phyloP scores from a whole-genome alignment of 2,888 invertebrate genomes.

The Callinectes sapidus region DNA sequence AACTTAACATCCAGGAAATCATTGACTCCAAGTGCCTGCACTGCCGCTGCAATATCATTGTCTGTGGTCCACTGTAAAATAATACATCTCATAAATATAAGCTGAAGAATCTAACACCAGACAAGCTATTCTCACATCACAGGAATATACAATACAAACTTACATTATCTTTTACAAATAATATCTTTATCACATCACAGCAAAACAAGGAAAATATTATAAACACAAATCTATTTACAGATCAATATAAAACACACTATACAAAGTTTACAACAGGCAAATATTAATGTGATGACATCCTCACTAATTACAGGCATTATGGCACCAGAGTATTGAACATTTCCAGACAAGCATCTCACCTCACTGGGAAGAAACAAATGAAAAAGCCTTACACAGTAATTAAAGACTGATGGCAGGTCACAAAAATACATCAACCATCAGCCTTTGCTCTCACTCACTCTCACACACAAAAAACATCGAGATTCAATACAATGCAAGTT shows the following conservation, averaged over 20 bases:
- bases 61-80: slow-evolving; percentile 92
- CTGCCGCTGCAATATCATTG: slow-evolving; percentile 94
- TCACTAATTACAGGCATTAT: background rate
- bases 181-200: background rate
- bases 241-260: background rate
- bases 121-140: background rate
- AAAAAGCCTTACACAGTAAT: background rate
- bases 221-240: background rate
- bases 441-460: background rate
- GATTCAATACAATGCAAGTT: slow-evolving; percentile 10
- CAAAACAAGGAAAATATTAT: background rate
- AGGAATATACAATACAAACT: background rate
- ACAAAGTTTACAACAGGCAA: slow-evolving; percentile 3
- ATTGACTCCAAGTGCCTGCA: slow-evolving; percentile 89
- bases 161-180: background rate
- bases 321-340: background rate
- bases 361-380: background rate
- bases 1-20: slow-evolving; percentile 99
- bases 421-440: background rate
- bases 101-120: background rate
- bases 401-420: background rate
- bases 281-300: background rate
- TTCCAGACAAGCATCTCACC: background rate
- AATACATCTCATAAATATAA: slow-evolving; percentile 19
- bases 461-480: background rate